Evolutionary conservation across 1,140 invertebrate species (phyloP).

Genomic region (Colletes latitarsis): DNA sequence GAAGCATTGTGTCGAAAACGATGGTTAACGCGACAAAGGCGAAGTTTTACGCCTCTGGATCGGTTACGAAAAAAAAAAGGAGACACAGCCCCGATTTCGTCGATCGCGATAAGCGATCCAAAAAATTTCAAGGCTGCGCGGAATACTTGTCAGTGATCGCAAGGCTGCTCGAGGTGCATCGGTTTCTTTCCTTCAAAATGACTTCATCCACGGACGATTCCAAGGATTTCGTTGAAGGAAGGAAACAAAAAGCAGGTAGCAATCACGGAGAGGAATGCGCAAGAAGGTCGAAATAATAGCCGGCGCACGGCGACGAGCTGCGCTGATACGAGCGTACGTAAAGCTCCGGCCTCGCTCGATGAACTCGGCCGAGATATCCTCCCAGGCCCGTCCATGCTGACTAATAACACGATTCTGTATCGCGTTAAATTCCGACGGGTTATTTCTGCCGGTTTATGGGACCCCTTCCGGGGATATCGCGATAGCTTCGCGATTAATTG

Average conservation of each 20-base stretch:
- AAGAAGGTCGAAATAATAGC: slow-evolving; percentile 63
- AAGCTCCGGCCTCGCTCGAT: slow-evolving; percentile 6
- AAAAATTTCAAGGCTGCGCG: neutral
- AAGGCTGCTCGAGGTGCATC: slow-evolving; percentile 33
- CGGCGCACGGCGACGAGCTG: neutral
- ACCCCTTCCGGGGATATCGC: slow-evolving; percentile 39
- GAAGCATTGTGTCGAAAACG: too few species aligned
- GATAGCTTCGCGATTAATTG: slow-evolving; percentile 59
- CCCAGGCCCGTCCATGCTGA: slow-evolving; percentile 15
- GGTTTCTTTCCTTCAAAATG: slow-evolving; percentile 53
- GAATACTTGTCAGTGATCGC: slow-evolving; percentile 16
- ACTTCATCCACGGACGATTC: slow-evolving; percentile 62
- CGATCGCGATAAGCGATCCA: slow-evolving; percentile 10
- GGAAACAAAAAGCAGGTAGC: slow-evolving; percentile 63
- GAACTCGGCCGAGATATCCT: slow-evolving; percentile 11
- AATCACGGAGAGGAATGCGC: slow-evolving; percentile 58
- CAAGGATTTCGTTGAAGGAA: slow-evolving; percentile 60
- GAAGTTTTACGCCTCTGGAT: neutral
- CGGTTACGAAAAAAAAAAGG: neutral
- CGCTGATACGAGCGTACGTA: slow-evolving; percentile 1
- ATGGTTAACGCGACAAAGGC: too few species aligned
- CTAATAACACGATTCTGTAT: slow-evolving; percentile 34
- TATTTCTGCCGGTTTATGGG: slow-evolving; percentile 54
- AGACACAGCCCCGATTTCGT: neutral
- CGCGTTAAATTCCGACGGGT: slow-evolving; percentile 60